A percentile compares a stretch with the other conserved stretches of the same genome.
These are phyloP conservation scores for Exaiptasia diaphana DNA, from an alignment of 64 coral and sea anemone species.

Conservation along the genomic window DNA sequence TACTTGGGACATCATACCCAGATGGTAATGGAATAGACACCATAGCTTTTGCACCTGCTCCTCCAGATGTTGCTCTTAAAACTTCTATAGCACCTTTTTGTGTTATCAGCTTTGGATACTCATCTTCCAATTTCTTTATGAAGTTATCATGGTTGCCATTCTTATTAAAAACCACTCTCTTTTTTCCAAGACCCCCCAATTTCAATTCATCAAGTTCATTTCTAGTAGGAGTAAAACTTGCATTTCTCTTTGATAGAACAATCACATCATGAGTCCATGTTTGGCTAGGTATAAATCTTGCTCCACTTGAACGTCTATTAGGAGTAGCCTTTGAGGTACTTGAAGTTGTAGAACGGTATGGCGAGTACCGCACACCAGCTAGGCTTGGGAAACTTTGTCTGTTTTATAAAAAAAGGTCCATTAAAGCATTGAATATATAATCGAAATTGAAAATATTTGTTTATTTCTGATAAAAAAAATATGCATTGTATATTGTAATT, in stretches of 20 bases:
- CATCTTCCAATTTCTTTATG: constrained; percentile 3
- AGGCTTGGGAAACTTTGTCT: no score
- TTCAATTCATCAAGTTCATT: background rate
- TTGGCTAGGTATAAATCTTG: background rate
- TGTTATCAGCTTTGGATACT: background rate
- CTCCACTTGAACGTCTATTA: no score
- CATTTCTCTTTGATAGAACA: background rate
- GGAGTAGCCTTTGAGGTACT: no score
- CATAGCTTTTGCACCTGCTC: background rate
- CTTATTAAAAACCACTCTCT: constrained; percentile 37
- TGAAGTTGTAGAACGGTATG: no score
- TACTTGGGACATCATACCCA: background rate
- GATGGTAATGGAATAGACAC: constrained; percentile 20
- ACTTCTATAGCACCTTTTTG: constrained; percentile 45
- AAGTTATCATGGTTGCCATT: background rate
- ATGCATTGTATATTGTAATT: no score
- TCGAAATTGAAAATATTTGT: no score
- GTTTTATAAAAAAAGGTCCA: no score
- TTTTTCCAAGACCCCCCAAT: constrained; percentile 19
- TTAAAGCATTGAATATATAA: no score
- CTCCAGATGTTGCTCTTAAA: background rate
- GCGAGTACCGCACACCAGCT: no score
- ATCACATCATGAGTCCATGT: constrained; percentile 3
- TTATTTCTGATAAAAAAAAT: no score
- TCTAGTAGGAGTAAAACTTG: background rate